Conservation (phyloP, 2,888 invertebrate genomes). For the Tipula lateralis region DNA sequence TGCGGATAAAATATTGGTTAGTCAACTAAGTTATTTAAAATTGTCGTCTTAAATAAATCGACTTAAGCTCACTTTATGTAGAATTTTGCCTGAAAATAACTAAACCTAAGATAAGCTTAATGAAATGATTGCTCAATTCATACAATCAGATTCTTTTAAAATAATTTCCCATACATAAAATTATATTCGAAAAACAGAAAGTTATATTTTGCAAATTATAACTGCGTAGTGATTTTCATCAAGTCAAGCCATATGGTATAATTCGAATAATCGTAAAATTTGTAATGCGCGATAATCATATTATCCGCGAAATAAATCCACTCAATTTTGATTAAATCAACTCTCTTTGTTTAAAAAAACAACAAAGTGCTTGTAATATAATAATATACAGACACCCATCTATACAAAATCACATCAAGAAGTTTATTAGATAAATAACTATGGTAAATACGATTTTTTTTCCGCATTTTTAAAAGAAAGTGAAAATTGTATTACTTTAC, state of each 20-base stretch:
- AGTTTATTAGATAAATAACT: background rate
- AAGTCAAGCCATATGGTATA: background rate
- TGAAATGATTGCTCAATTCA: too few relatives aligned
- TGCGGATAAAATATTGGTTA: too few relatives aligned
- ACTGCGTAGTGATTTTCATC: background rate
- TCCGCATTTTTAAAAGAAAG: background rate
- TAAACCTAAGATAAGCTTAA: too few relatives aligned
- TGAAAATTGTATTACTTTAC: background rate
- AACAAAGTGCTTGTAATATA: too few relatives aligned
- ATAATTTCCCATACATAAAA: too few relatives aligned
- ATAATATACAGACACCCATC: background rate
- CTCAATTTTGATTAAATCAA: background rate
- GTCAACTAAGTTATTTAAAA: too few relatives aligned
- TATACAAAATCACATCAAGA: background rate
- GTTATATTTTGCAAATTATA: background rate
- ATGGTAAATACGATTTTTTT: background rate
- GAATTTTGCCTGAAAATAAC: too few relatives aligned
- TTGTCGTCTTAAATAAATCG: too few relatives aligned
- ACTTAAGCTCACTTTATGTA: too few relatives aligned
- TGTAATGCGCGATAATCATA: background rate
- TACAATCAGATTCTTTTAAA: too few relatives aligned
- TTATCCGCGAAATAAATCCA: background rate
- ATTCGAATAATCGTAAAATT: background rate
- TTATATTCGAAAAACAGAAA: too few relatives aligned
- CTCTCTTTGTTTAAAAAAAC: background rate